Evolutionary conservation across 2,113 vertebrate genomes (phyloP), one percentile per base, ranked within the genome.

Genomic region (Aythya baeri): DNA sequence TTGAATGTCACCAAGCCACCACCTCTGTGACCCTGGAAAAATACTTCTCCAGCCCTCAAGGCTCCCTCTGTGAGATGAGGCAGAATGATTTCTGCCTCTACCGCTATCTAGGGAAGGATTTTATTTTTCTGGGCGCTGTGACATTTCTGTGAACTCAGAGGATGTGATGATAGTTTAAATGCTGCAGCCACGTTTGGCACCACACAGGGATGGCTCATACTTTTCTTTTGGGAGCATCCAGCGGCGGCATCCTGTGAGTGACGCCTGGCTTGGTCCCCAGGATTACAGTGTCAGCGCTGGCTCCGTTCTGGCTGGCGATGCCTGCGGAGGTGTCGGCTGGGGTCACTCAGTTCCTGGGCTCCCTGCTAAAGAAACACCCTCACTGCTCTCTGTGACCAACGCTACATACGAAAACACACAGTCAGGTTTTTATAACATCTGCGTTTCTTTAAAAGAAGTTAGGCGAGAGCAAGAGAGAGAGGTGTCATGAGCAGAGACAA

Each of bases 1-100:
- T 44, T 36, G n/a, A 67, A 72, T 43, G 57, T 13, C 80, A 67
- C 52, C 63, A 66, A 32, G 9, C 11, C 73, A 41, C 57, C 0
- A 1, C 26, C 25, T 8, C 55, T 74, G 32, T 0, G 1, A 27
- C 27, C 26, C 34, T 50, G 46, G 50, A 68, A 54, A 59, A 82
- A 41, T 18, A 36, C 23, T 46, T 61, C 55, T 20, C 58, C 7
- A 18, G n/a, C 55, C n/a, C 27, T 57, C 34, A 10, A 34, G n/a
- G 16, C 7, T 25, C 1, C 1, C 9, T 1, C 11, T 57, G 34
- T 0, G 0, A 63, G 41, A 29, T 0, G 9, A 83, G 17, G 29
- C 49, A 72, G 65, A 59, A 61, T 17, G 17, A 44, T 66, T 94
- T 82, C 74, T 70, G 49, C 15, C n/a, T 59, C 58, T 9, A 5